Base-by-base conservation (phyloP, 2,797 vertebrate species). In the Muscicapa comitata region DNA sequence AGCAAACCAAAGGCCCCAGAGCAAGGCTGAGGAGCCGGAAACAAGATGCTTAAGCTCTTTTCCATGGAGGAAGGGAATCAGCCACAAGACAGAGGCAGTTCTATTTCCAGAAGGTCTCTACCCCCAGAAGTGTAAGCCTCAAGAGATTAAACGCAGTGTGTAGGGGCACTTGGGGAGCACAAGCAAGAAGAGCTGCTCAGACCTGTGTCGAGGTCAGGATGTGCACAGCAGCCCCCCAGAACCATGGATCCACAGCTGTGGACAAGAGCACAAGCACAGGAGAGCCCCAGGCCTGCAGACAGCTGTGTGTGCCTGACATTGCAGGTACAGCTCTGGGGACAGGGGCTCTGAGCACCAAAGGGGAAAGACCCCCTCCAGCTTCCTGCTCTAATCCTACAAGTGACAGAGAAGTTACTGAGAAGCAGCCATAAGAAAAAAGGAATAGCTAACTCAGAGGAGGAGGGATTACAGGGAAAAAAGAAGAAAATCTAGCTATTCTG, bases 121-220 rank as follows among this genome's bases (percentile, higher is more conserved):
- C 10, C 38, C n/a, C 11, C 29, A 62, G 43, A 89, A 80, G 11
- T 6, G 12, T 35, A 73, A 70, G 20, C 35, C 20, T 48, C 20
- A 47, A 47, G 26, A 59, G 33, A 42, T 45, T 12, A 50, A 80
- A 51, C 0, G 0, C n/a, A 43, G 23, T 7, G 26, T 17, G 38
- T 84, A 54, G 19, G 26, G 24, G 21, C 21, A 24, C 47, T 28
- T 59, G 11, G 31, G 33, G 28, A 73, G 6, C 51, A 80, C 21
- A 42, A 81, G 54, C 21, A 33, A 20, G 33, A 79, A 28, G 31
- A 9, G 3, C 33, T 55, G 37, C 47, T 61, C 3, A 0, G 50
- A 62, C 26, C 35, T 1, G 0, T 12, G 19, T 31, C 25, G 72
- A 50, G 74, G 28, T 70, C 16, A 62, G 68, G 24, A n/a, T 4